Percentiles rank a stretch among this genome's conserved stretches.
These are phyloP conservation scores for Orthosia cruda DNA, from an alignment of 2,888 invertebrate species.

Conservation along the genomic window DNA sequence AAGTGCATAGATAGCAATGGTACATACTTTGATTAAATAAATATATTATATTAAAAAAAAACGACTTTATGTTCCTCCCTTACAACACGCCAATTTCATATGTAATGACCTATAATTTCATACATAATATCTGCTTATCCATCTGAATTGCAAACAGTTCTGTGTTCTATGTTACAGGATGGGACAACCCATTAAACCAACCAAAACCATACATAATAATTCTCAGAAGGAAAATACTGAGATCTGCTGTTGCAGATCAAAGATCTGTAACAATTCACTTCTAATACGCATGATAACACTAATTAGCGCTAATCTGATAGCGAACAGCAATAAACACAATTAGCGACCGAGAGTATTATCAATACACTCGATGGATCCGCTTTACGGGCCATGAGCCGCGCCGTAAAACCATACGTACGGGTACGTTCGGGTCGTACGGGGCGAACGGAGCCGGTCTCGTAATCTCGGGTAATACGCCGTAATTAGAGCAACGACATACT, in stretches of 20 bases:
- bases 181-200: no score
- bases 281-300: slow-evolving; percentile 14
- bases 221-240: neutral
- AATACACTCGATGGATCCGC: slow-evolving; percentile 55
- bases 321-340: slow-evolving; percentile 58
- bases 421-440: slow-evolving; percentile 1
- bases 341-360: slow-evolving; percentile 42
- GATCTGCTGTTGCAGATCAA: no score
- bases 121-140: no score
- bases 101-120: no score
- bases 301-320: slow-evolving; percentile 48
- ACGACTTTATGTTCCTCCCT: no score
- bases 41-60: no score
- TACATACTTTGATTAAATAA: no score
- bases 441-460: neutral
- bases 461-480: slow-evolving; percentile 42
- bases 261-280: neutral
- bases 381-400: slow-evolving; percentile 50
- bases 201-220: neutral
- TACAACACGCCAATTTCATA: no score
- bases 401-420: slow-evolving; percentile 30
- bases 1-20: no score
- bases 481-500: slow-evolving; percentile 55
- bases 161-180: no score
- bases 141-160: no score